These are phyloP conservation scores for Manis pentadactyla DNA, from an alignment of 2,797 vertebrate species.

Conservation along the genomic window DNA sequence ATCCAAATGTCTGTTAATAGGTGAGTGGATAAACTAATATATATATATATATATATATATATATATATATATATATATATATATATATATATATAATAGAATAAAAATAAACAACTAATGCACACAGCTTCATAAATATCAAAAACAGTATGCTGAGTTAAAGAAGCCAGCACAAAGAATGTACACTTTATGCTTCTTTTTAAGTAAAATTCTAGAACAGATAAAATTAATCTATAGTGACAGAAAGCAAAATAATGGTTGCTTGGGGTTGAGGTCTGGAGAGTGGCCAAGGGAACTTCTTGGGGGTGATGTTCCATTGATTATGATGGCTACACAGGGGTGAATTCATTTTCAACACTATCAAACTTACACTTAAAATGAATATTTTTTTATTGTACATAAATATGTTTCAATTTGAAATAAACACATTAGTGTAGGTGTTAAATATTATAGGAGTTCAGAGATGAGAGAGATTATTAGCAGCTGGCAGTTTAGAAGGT, in stretches of 20 bases:
- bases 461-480: not conserved
- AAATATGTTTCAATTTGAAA: not conserved
- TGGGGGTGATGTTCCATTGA: not conserved
- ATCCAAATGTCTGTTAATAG: not conserved
- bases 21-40: not conserved
- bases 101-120: slow-evolving; percentile 22
- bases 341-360: slow-evolving; percentile 41
- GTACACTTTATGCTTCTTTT: not conserved
- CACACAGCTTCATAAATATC: not conserved
- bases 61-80: not conserved
- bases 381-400: slow-evolving; percentile 43
- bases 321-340: not conserved
- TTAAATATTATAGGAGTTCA: slow-evolving; percentile 15
- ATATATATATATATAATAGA: not conserved
- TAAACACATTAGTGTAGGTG: not conserved
- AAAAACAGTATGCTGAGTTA: not conserved
- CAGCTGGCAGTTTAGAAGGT: not conserved
- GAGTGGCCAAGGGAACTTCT: not conserved
- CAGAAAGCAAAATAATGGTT: not conserved
- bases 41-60: not conserved
- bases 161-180: slow-evolving; percentile 32
- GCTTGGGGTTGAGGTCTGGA: not conserved
- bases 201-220: slow-evolving; percentile 27
- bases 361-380: slow-evolving; percentile 7
- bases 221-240: not conserved